Evolutionary conservation across 2,888 invertebrate genomes (phyloP), one percentile per base, ranked within the genome.

Genomic region (Tigriopus californicus): DNA sequence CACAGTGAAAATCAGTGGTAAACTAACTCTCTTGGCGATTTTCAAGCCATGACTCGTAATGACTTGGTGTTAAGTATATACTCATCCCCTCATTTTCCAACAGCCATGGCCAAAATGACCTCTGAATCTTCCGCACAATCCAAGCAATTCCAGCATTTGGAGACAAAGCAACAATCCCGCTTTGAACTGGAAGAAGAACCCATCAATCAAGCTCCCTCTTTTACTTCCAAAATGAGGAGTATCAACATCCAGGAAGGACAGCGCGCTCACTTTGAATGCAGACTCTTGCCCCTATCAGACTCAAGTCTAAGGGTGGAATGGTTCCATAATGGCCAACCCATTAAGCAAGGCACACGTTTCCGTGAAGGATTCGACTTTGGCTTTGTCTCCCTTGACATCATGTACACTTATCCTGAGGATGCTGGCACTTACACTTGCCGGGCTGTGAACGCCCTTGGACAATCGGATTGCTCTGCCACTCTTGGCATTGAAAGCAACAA

Each of bases 301-400:
- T 77, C 87, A 1, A 85, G 87, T 1, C 82, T 94, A 83, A 86
- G 85, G 70, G 89, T 94, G 1, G 89, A 91, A 72, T 94, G 94
- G 92, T 90, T 85, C 74, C 87, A 90, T 68, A 91, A 94, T 68
- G 88, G 87, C 66, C 78, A 79, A 64, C 86, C 90, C 0, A 76
- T 92, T 1, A 89, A 90, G 72, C 87, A 88, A 63, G 92, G 94
- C 47, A 91, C 92, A 8, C 80, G 97, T 66, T 97, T 95, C 71
- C 86, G 88, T 12, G 90, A 94, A 73, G 89, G 90, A 10, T 88
- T 92, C 68, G 95, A 90, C 73, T 97, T 98, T 70, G 97, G 97
- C 48, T 97, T 91, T 70, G 94, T 95, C 13, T 90, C 94, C 24
- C 75, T 98, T 61, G 97, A 98, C 69, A 92, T 98, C 65, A 80